A percentile compares a stretch with the other conserved stretches of the same genome.
phyloP scores from a whole-genome alignment of 1,140 invertebrate genomes.

The Caenorhabditis brenneri region DNA sequence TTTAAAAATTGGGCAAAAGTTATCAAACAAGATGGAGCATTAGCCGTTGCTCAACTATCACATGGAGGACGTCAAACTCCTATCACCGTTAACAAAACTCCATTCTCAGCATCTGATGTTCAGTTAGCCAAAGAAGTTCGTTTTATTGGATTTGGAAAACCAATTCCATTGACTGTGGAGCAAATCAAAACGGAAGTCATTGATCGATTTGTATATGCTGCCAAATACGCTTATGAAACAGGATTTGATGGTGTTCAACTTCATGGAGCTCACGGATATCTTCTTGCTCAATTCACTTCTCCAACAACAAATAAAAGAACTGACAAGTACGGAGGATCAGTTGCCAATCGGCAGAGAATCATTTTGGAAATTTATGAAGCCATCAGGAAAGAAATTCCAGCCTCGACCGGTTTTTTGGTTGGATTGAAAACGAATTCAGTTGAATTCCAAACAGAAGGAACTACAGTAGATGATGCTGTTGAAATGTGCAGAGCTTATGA shows the following conservation, averaged over 20 bases:
- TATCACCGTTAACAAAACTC: constrained; percentile 51
- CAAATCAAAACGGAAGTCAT: constrained; percentile 63
- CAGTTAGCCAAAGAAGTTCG: constrained; percentile 46
- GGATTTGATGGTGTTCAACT: constrained; percentile 64
- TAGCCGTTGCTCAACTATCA: constrained; percentile 57
- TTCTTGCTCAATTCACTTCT: constrained; percentile 63
- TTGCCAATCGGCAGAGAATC: constrained; percentile 60
- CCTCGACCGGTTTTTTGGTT: constrained; percentile 57
- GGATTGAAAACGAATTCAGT: constrained; percentile 63
- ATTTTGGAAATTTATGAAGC: constrained; percentile 61
- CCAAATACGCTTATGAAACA: constrained; percentile 56
- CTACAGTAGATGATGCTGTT: constrained; percentile 50
- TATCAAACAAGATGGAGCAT: constrained; percentile 52
- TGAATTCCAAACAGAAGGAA: constrained; percentile 55
- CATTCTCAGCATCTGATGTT: constrained; percentile 61
- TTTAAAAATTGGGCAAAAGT: constrained; percentile 47
- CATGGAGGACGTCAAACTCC: constrained; percentile 62
- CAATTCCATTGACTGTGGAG: constrained; percentile 58
- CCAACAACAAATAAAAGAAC: constrained; percentile 61
- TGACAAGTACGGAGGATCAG: constrained; percentile 64
- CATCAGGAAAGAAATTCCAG: constrained; percentile 57
- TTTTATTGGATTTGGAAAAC: constrained; percentile 53
- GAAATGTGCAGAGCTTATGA: constrained; percentile 42
- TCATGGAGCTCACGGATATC: constrained; percentile 67
- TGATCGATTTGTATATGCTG: constrained; percentile 59